A percentile compares a stretch with the other conserved stretches of the same genome.
Conservation (phyloP, 2,113 vertebrate genomes). For the Nettapus auritus region DNA sequence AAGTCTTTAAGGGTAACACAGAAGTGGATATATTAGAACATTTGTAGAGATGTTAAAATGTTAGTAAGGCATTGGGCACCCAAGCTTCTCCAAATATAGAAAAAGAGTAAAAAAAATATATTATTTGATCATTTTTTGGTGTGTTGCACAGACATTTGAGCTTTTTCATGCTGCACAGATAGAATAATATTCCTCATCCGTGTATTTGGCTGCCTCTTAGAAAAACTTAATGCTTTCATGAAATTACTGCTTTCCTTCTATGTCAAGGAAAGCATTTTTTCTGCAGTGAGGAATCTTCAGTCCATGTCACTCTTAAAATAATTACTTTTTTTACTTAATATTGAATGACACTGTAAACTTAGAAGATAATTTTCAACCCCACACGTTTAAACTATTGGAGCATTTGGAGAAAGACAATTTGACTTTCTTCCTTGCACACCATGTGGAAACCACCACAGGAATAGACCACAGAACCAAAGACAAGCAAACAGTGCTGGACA, state of each 20-base stretch:
- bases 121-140: no score
- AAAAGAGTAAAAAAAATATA: background rate
- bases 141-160: background rate
- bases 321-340: background rate
- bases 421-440: constrained; percentile 19
- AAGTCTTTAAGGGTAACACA: background rate
- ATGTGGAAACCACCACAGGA: constrained; percentile 58
- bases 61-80: background rate
- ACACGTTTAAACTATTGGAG: background rate
- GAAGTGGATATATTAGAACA: background rate
- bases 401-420: constrained; percentile 7
- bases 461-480: constrained; percentile 34
- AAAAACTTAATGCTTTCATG: background rate
- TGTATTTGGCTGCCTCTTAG: background rate
- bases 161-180: background rate
- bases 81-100: background rate
- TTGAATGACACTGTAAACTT: background rate
- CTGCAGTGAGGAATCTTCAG: background rate
- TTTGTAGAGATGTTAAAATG: background rate
- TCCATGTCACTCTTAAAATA: background rate
- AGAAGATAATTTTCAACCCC: background rate
- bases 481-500: constrained; percentile 22
- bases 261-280: background rate
- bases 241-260: background rate
- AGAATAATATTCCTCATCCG: background rate